Evolutionary conservation across 2,888 invertebrate species (phyloP), one percentile per base, ranked within the genome.

Genomic region (Eupithecia vulgata): DNA sequence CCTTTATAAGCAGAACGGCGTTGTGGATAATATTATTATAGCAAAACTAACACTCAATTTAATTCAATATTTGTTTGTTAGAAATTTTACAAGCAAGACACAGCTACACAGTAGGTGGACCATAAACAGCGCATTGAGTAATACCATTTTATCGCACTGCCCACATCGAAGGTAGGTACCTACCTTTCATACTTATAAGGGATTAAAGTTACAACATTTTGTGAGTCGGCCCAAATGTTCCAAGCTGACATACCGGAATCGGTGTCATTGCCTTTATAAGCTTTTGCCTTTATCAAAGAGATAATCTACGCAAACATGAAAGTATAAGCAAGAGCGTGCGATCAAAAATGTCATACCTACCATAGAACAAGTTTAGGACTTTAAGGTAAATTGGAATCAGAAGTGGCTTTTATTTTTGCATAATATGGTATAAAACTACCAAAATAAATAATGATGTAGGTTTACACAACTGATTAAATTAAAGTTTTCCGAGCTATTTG

Each of bases 61-160:
- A 12, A 25, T 57, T 25, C 13, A 15, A 21, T 8, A 10, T 8
- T 21, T 52, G 48, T 10, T 52, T 34, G 61, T 6, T 17, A 64
- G n/a, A 21, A 21, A 64, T 10, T 52, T 30, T 5, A 40, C 25
- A n/a, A 59, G 62, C 35, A 57, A 37, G 64, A n/a, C n/a, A 21
- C 7, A 34, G 15, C 30, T 37, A 52, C 8, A 52, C 57, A 59
- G 68, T 68, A 57, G 35, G 70, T 74, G 64, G 70, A 70, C 84
- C 85, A 84, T 86, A 84, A 85, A 70, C 59, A 87, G 89, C 83
- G 89, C 84, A 88, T 89, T 90, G 88, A 84, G 86, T 83, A 88
- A 88, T 83, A 85, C 77, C 78, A 81, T 82, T 87, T 87, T 88
- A 89, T 84, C 87, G 67, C 72, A 68, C 67, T 85, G 85, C 90